Evolutionary conservation across 2,113 vertebrate species (phyloP), one percentile per base, ranked within the genome.

Genomic region (Ailurus styani): DNA sequence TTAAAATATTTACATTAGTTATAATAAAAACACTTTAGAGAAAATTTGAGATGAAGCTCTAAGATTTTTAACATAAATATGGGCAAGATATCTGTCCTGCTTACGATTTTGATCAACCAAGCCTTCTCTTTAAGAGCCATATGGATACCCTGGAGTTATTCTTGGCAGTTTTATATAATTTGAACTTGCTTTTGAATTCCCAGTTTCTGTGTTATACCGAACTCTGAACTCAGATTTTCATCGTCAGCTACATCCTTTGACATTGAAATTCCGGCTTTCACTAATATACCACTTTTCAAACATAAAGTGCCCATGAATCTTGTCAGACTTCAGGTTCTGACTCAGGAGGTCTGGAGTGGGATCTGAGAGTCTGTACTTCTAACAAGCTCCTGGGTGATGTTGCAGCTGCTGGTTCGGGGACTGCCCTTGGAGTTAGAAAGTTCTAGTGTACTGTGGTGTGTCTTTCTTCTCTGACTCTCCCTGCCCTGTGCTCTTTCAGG

Each of bases 151-250:
- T 17, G 50, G 27, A n/a, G 88, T 88, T 87, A 75, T 31, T 88
- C 29, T 40, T 85, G 6, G 47, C 7, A 37, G 15, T 70, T 95
- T 93, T 62, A 47, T 68, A 12, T 60, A 50, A 37, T 73, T 89
- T 72, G 57, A 94, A 95, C 14, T 70, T 86, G 34, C 6, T 86
- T 86, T 50, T 96, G 73, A 83, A 70, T 31, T 64, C 12, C 6
- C 10, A 14, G 40, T 66, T 14, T 89, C 62, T 62, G 29, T 68
- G 11, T 50, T 29, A 42, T 78, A 90, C 27, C 91, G 42, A 93
- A 73, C 62, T 70, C 81, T 40, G 64, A 82, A 66, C 13, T 31
- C 17, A 86, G 21, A 6, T 37, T 77, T 73, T 89, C 45, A 60
- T 72, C 9, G 34, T 37, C n/a, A 66, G 40, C 23, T 78, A 8